These are phyloP conservation scores for Drosophila ercepeae DNA, from an alignment of 1,140 invertebrate genomes.

Conservation along the genomic window DNA sequence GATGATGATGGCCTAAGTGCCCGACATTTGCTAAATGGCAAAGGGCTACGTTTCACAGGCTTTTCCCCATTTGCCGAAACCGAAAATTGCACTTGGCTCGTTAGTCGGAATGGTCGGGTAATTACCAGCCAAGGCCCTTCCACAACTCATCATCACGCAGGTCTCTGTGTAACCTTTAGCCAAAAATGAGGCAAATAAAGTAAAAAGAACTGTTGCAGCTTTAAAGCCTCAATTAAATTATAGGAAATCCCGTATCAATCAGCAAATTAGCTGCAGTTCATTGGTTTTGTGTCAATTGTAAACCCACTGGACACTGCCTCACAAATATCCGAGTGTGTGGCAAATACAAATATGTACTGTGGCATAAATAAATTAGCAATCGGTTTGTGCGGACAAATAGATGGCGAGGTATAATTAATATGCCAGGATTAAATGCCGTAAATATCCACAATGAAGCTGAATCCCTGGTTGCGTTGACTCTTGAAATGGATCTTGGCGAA, in stretches of 20 bases:
- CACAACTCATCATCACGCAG: slow-evolving; percentile 14
- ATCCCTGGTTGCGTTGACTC: slow-evolving; percentile 84
- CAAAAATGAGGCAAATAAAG: background rate
- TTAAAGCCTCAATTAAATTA: background rate
- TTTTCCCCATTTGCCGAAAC: slow-evolving; percentile 58
- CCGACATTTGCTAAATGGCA: slow-evolving; percentile 74
- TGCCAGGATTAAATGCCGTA: slow-evolving; percentile 73
- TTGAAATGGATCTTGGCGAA: slow-evolving; percentile 85
- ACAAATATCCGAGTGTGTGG: slow-evolving; percentile 11
- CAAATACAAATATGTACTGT: slow-evolving; percentile 25
- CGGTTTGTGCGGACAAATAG: background rate
- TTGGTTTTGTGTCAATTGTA: slow-evolving; percentile 22
- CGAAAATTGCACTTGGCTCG: slow-evolving; percentile 63
- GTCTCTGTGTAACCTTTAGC: slow-evolving; percentile 19
- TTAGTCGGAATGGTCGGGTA: slow-evolving; percentile 65
- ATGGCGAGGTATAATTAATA: slow-evolving; percentile 19
- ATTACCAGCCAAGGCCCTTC: slow-evolving; percentile 39
- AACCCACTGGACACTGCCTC: background rate
- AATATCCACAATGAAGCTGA: slow-evolving; percentile 85
- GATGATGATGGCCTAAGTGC: slow-evolving; percentile 50
- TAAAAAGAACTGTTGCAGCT: background rate
- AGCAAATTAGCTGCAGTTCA: slow-evolving; percentile 42
- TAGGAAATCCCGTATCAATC: background rate
- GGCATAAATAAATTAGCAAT: slow-evolving; percentile 29
- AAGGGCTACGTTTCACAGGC: slow-evolving; percentile 41